These are phyloP conservation scores for Brachylomia viminalis DNA, from an alignment of 2,888 invertebrate species.

Conservation along the genomic window DNA sequence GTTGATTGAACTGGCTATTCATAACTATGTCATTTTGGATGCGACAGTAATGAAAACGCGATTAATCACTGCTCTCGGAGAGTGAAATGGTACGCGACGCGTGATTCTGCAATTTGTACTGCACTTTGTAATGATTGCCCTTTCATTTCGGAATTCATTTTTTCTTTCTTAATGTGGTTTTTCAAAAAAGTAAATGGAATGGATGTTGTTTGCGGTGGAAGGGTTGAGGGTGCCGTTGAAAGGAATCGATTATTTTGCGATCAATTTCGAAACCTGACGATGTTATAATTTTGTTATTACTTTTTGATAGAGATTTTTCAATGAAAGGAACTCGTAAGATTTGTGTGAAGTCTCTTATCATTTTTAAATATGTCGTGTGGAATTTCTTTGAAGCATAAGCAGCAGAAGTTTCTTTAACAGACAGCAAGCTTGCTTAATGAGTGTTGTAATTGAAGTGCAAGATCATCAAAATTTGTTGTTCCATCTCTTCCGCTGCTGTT, in stretches of 20 bases:
- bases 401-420: not conserved
- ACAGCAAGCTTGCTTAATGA: constrained; percentile 29
- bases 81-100: constrained; percentile 78
- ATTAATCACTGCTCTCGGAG: constrained; percentile 84
- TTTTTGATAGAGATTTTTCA: not conserved
- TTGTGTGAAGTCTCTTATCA: not conserved
- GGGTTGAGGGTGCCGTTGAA: constrained; percentile 52
- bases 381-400: not conserved
- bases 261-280: constrained; percentile 33
- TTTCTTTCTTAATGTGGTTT: constrained; percentile 61
- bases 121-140: constrained; percentile 71
- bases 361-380: not conserved
- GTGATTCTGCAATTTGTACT: constrained; percentile 80
- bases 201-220: constrained; percentile 50
- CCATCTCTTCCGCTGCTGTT: constrained; percentile 29
- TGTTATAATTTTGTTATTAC: constrained; percentile 16
- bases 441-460: constrained; percentile 26
- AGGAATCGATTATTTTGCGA: constrained; percentile 53
- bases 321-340: not conserved
- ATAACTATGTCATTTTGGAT: constrained; percentile 90
- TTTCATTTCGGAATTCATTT: constrained; percentile 58
- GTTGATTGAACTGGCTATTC: constrained; percentile 89
- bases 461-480: constrained; percentile 47
- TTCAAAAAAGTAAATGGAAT: constrained; percentile 60
- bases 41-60: constrained; percentile 86